Conservation (phyloP, 1,140 invertebrate genomes). For the Drosophila orena region DNA sequence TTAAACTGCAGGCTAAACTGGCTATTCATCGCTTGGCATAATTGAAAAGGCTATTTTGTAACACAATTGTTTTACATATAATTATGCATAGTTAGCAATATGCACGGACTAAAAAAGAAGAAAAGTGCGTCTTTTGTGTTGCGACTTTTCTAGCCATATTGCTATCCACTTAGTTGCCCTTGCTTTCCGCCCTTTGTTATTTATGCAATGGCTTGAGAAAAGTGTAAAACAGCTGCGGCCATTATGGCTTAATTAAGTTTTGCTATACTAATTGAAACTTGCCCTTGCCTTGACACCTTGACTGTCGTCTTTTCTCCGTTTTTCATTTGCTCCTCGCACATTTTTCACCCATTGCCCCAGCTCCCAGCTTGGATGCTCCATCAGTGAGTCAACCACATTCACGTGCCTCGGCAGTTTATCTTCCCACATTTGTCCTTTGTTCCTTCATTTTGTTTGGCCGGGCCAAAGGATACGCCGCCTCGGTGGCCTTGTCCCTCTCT, state of each 20-base stretch:
- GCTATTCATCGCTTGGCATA: neutral
- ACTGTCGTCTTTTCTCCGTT: neutral
- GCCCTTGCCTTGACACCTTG: slow-evolving; percentile 24
- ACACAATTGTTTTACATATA: neutral
- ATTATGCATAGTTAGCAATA: too few species aligned
- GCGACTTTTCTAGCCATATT: neutral
- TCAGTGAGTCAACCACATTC: slow-evolving; percentile 35
- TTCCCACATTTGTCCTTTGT: slow-evolving; percentile 73
- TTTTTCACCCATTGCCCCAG: neutral
- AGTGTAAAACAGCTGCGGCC: slow-evolving; percentile 18
- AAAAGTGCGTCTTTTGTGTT: neutral
- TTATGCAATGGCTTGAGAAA: slow-evolving; percentile 52
- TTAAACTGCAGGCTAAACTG: neutral
- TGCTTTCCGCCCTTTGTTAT: slow-evolving; percentile 40
- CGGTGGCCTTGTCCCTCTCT: slow-evolving; percentile 6
- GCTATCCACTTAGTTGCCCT: neutral
- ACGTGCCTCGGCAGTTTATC: slow-evolving; percentile 58
- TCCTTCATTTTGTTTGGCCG: slow-evolving; percentile 30
- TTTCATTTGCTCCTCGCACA: neutral
- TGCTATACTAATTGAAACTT: slow-evolving; percentile 75
- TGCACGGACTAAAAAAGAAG: too few species aligned
- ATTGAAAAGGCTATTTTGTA: neutral
- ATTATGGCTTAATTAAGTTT: slow-evolving; percentile 79
- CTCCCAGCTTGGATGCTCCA: neutral
- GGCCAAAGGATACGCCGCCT: slow-evolving; percentile 41